Percentiles rank a stretch among this genome's conserved stretches.
phyloP scores from a whole-genome alignment of 2,113 vertebrate species.

The Carassius gibelio region DNA sequence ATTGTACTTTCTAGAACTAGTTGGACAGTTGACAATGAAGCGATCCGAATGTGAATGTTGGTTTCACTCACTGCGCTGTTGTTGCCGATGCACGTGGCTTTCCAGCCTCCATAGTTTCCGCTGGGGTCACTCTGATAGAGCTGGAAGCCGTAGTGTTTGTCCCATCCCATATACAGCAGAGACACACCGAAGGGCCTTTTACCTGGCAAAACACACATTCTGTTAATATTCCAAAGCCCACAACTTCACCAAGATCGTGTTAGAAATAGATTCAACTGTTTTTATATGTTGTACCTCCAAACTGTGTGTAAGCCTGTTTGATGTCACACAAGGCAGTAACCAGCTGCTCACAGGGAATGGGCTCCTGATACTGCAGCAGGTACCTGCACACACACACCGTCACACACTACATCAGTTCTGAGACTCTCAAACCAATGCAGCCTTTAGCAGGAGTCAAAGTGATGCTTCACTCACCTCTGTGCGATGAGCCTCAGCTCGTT shows the following conservation, averaged over 20 bases:
- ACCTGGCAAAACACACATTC: conserved; percentile 73
- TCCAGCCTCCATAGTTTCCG: conserved; percentile 98
- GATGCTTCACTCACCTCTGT: conserved; percentile 82
- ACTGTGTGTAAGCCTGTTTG: conserved; percentile 98
- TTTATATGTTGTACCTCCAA: conserved; percentile 81
- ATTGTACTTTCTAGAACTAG: not conserved
- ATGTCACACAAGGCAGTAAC: conserved; percentile 97
- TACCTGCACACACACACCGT: conserved; percentile 74
- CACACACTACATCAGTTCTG: not conserved
- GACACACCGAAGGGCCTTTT: conserved; percentile 98
- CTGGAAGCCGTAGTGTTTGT: conserved; percentile 98
- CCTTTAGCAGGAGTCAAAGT: conserved; percentile 58
- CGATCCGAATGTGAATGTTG: not conserved
- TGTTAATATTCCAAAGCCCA: not conserved
- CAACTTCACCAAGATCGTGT: not conserved
- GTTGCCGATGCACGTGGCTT: conserved; percentile 98
- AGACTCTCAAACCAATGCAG: not conserved
- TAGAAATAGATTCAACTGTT: not conserved
- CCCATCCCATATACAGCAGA: conserved; percentile 97
- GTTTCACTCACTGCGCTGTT: conserved; percentile 91
- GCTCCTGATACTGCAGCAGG: conserved; percentile 95
- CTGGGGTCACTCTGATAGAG: conserved; percentile 98
- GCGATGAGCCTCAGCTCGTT: conserved; percentile 95
- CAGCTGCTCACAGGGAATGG: conserved; percentile 95
- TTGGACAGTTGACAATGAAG: not conserved